Conservation (phyloP, 2,888 invertebrate genomes). For the Malacosoma neustria region DNA sequence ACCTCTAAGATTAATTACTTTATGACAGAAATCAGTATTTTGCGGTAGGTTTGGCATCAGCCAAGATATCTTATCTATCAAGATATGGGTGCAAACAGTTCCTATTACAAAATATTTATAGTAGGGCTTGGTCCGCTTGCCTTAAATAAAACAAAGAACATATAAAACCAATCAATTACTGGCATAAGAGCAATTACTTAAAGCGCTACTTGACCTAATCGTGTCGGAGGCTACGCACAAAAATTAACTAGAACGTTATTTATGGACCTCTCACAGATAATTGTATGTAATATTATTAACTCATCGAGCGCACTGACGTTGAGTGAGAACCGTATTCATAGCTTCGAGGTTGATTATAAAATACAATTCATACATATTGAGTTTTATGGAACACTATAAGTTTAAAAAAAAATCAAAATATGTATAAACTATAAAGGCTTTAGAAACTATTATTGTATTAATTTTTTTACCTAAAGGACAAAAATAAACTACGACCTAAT, state of each 20-base stretch:
- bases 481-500: too few relatives aligned
- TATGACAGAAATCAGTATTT: too few relatives aligned
- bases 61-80: too few relatives aligned
- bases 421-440: too few relatives aligned
- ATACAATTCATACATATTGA: neutral
- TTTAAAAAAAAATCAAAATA: too few relatives aligned
- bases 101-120: too few relatives aligned
- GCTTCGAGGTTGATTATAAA: constrained; percentile 4
- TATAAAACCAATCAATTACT: constrained; percentile 49
- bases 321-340: constrained; percentile 31
- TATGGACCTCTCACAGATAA: constrained; percentile 44
- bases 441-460: too few relatives aligned
- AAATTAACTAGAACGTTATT: constrained; percentile 53
- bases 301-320: constrained; percentile 37
- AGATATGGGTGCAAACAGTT: too few relatives aligned
- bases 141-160: constrained; percentile 37
- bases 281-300: constrained; percentile 50
- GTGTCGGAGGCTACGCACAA: constrained; percentile 37
- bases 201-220: constrained; percentile 46
- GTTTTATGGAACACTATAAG: too few relatives aligned
- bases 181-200: constrained; percentile 45
- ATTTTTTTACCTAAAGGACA: too few relatives aligned
- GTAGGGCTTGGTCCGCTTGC: neutral
- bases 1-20: too few relatives aligned
- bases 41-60: too few relatives aligned